Evolutionary conservation across 2,113 vertebrate species (phyloP), one percentile per base, ranked within the genome.

Genomic region (Colius striatus): DNA sequence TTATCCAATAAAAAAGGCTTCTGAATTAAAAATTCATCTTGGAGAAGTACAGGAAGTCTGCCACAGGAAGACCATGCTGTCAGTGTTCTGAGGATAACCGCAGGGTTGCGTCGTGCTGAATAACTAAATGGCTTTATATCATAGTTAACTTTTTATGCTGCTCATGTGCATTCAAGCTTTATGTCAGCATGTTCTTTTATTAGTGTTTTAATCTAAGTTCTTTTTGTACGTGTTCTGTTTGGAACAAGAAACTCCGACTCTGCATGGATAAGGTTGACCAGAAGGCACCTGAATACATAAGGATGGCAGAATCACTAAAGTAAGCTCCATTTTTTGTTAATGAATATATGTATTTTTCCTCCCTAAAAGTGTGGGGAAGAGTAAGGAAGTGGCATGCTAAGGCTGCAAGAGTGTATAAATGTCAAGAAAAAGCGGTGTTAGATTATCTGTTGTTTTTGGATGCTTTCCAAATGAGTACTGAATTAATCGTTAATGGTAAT

Each of bases 181-280:
- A 54, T 19, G 16, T 36, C 36, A 65, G 30, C 34, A 10, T 30
- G 25, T 63, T 86, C 65, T 78, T 81, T 32, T 18, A 25, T 41
- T 48, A 32, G 13, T 53, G 18, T 71, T 84, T 61, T 84, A 86
- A 92, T 61, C 1, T 3, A 34, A 50, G 16, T 54, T 72, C 1
- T 65, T 20, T 61, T 57, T 76, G 68, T 45, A 22, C 25, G 73
- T 11, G 2, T 68, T 57, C 82, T 89, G 34, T 91, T 94, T 95
- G 92, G 97, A 92, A 96, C 76, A 97, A 99, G 99, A 99, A 98
- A 98, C 98, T 99, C 63, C 98, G 98, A 61, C 95, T 98, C 85
- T 99, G 98, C 97, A 99, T 99, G 98, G 98, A 98, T 76, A 99
- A 99, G 70, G 99, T 99, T 94, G 99, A 99, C 74, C 98, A 99